A percentile compares a stretch with the other conserved stretches of the same genome.
Evolutionary conservation across 2,888 invertebrate genomes (phyloP).

Genomic region (Chaetogeoica ovagalla): DNA sequence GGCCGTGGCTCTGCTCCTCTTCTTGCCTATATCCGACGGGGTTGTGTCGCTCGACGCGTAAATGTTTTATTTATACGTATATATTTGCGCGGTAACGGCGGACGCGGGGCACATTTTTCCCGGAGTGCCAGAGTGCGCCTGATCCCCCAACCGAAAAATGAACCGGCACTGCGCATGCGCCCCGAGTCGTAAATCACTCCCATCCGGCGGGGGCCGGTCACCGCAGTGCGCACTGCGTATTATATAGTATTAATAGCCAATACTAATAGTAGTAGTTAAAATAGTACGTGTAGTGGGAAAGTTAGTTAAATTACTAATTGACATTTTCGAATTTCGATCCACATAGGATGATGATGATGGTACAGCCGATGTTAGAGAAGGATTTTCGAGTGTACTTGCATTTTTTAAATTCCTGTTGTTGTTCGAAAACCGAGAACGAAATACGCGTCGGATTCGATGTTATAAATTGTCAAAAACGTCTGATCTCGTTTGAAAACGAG

Average conservation of each 20-base stretch:
- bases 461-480: no score
- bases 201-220: conserved; percentile 27
- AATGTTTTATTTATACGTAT: conserved; percentile 16
- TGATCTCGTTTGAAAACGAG: no score
- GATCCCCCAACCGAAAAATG: conserved; percentile 48
- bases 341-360: no score
- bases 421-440: no score
- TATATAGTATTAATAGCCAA: not conserved
- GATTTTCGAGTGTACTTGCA: no score
- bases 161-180: conserved; percentile 37
- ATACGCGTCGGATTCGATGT: no score
- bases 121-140: not conserved
- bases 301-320: no score
- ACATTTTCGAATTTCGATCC: no score
- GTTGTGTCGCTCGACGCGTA: conserved; percentile 31
- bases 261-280: no score
- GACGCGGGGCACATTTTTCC: conserved; percentile 39
- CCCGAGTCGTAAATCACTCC: conserved; percentile 34
- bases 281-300: no score
- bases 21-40: not conserved
- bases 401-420: no score
- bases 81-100: not conserved
- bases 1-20: not conserved
- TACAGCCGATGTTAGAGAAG: no score
- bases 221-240: not conserved